Evolutionary conservation across 2,113 vertebrate genomes (phyloP).

Genomic region (Istiophorus platypterus): DNA sequence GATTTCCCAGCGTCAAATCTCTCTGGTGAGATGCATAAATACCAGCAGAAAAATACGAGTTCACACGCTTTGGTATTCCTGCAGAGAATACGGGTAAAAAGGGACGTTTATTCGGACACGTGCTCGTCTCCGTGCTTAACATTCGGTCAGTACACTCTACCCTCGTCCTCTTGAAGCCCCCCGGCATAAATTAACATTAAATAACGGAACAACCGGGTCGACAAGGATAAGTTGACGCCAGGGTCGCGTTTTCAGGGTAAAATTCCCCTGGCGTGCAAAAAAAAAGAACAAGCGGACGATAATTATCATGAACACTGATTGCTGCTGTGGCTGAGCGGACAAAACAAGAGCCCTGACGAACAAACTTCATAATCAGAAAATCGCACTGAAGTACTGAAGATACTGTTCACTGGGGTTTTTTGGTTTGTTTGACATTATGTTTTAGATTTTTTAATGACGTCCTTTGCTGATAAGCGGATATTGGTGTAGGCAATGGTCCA

Average conservation of each 20-base stretch:
- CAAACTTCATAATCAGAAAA: not conserved
- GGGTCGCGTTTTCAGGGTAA: too few species aligned
- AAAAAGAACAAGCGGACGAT: slow-evolving; percentile 1
- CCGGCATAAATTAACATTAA: not conserved
- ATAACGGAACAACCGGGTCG: not conserved
- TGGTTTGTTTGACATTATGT: too few species aligned
- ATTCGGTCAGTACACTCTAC: not conserved
- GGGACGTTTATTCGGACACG: not conserved
- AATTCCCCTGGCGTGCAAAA: too few species aligned
- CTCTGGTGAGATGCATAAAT: not conserved
- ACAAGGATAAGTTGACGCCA: not conserved
- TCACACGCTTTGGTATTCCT: not conserved
- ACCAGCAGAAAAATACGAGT: not conserved
- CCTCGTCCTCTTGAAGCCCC: not conserved
- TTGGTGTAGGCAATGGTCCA: not conserved
- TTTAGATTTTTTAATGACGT: not conserved
- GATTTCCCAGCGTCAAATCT: slow-evolving; percentile 3
- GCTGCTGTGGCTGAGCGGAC: not conserved
- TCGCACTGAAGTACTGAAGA: not conserved
- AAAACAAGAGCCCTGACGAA: not conserved
- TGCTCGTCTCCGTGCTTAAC: not conserved
- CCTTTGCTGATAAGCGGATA: not conserved
- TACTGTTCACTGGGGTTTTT: too few species aligned
- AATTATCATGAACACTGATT: not conserved
- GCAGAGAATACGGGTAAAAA: not conserved